phyloP scores from a whole-genome alignment of 2,113 vertebrate species.

The Cebidichthys violaceus region DNA sequence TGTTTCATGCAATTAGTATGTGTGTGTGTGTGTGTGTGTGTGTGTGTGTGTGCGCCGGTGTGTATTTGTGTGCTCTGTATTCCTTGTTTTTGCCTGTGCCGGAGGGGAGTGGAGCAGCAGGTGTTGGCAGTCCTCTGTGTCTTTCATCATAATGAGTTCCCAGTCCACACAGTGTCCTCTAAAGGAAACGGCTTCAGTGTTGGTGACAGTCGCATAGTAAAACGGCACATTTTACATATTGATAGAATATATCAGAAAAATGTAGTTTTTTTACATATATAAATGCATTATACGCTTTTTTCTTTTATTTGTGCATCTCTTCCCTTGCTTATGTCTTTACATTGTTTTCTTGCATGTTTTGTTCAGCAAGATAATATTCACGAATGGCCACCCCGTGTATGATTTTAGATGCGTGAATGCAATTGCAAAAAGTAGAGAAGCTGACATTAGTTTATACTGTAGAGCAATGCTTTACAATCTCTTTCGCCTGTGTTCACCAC shows the following conservation, averaged over 20 bases:
- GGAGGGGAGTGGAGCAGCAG: conserved; percentile 67
- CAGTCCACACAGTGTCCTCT: conserved; percentile 63
- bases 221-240: neutral
- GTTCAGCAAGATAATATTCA: neutral
- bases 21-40: conserved; percentile 6
- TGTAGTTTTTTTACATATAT: no score
- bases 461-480: no score
- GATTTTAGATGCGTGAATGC: neutral
- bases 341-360: neutral
- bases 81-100: conserved; percentile 56
- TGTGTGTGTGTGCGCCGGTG: conserved; percentile 43
- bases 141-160: conserved; percentile 77
- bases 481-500: no score
- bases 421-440: neutral
- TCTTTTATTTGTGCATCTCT: neutral
- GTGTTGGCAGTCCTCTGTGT: conserved; percentile 68
- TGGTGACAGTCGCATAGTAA: neutral
- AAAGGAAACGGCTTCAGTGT: conserved; percentile 41
- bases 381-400: neutral
- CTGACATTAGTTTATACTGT: neutral
- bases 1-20: conserved; percentile 42
- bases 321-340: neutral
- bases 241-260: neutral
- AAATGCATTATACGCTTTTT: neutral
- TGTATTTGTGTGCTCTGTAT: conserved; percentile 45